Base-by-base conservation (phyloP, 1,140 invertebrate species). In the Lepidurus couesii region DNA sequence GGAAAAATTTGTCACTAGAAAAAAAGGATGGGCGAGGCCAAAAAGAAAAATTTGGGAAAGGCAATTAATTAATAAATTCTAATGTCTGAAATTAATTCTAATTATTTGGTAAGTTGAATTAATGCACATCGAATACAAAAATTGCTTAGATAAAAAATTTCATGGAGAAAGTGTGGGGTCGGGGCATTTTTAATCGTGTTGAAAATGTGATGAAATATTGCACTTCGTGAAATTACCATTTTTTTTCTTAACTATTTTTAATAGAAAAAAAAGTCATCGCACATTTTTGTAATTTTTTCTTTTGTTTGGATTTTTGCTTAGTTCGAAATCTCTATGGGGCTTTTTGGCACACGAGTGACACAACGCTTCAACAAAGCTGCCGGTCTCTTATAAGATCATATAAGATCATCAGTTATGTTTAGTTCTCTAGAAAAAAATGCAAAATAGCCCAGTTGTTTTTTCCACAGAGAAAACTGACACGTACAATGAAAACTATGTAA, bases 1-100 rank as follows among this genome's bases (percentile, higher is more conserved):
- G 53, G 53, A 65, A 65, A 65, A 65, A 21, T 65, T 65, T 65
- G 0, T 65, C 53, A 65, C 21, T 65, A 65, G 53, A 16, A 65
- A 65, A 47, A 65, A 65, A 65, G 47, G 53, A 65, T 21, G 21
- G 53, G n/a, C 53, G 53, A 21, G 53, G n/a, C 53, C n/a, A 65
- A 65, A 65, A 4, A 34, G 3, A 4, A 34, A 34, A 34, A 34
- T 34, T 34, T 4, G 34, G 34, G 34, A 34, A 34, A 34, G 34
- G 34, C 34, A 34, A 34, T 34, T 34, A 34, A 3, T 34, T 34
- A 34, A 34, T 34, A 34, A 34, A 34, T 34, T 34, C 4, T 4
- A 4, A 34, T 34, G 34, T 34, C 3, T 34, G 34, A 34, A 34
- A 34, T 34, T 34, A 34, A 4, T 34, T 34, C 34, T 34, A 34